Evolutionary conservation across 92 coral and sea anemone genomes (phyloP), one percentile per base, ranked within the genome.

Genomic region (Phenganax stokvisi): DNA sequence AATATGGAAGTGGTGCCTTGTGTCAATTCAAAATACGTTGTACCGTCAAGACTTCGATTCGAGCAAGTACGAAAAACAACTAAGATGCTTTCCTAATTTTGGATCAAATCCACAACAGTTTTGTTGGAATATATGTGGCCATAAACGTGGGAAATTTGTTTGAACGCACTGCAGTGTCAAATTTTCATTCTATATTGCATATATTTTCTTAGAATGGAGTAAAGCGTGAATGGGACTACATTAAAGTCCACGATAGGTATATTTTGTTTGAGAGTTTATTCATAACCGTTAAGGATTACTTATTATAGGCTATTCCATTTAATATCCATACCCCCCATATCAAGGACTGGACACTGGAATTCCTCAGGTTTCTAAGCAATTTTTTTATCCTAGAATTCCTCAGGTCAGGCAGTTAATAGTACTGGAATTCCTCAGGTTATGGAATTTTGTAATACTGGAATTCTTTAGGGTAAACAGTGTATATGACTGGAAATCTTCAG

Each of bases 1-100:
- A 92, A 86, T n/a, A 89, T 96, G 89, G 80, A 86, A 54, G 92
- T 96, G n/a, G 92, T 87, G 6, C 97, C 97, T 9, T 96, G 99
- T 74, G 86, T 85, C 10, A 73, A 89, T 69, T 93, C 98, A 12
- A 88, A 85, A 54, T 93, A 88, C 81, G 85, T 93, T 76, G 89
- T 85, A 69, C 89, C 92, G 8, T 82, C 97, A 51, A 84, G 98
- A 56, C 97, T 93, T n/a, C 88, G 88, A 76, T 93, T 93, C 79
- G 90, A 87, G 69, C 98, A 93, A 85, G 97, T 89, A 69, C 51
- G 94, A 57, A 73, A 2, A 31, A 20, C 8, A 29, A 15, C 8
- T 11, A 27, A 52, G 7, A 70, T 82, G 72, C 12, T 9, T 47
- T 53, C 37, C 10, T 60, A 20, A 11, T 57, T 27, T 8, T 17